Base-by-base conservation (phyloP, 2,113 vertebrate species). In the Hemichromis elongatus region DNA sequence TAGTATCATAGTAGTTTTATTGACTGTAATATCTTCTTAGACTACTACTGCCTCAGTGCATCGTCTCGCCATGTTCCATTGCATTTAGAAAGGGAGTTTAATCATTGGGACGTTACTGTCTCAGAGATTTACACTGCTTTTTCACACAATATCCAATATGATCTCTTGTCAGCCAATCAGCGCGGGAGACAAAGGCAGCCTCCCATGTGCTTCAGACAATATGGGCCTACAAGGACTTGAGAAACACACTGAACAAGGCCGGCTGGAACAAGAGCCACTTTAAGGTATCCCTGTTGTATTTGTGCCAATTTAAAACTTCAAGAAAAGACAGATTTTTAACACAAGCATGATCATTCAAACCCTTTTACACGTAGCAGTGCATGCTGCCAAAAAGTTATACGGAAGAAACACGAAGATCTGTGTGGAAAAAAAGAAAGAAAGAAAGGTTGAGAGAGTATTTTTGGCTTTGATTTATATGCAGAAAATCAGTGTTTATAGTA, bases 211-310 rank as follows among this genome's bases (percentile, higher is more conserved):
- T 99, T 73, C 98, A 99, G 96, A 98, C 97, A 13, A 96, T 99
- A 86, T 99, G 98, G 98, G 96, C 97, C 79, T 98, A 98, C 94
- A 99, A 98, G 88, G 98, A 99, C 40, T 95, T 99, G 77, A 96
- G 98, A 18, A 96, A 92, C 1, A 90, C 91, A n/a, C 94, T 99
- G 42, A 96, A 92, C 93, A 99, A 97, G 90, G 98, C 98, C 1
- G 98, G 98, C 11, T 99, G 98, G 98, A 99, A 96, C 90, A 99
- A 99, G 93, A 96, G 97, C 5, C 97, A 98, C 94, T 99, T 99
- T 80, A 98, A 99, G 98, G 98, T 99, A 93, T 77, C 21, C 78
- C 6, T 33, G 10, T 35, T 6, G 21, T 18, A 79, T 57, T 42
- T 3, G 33, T 53, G 24, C 5, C 6, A 30, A 13, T 52, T 47